A percentile compares a stretch with the other conserved stretches of the same genome.
phyloP scores from a whole-genome alignment of 1,140 invertebrate species.

The Drosophila lacertosa region DNA sequence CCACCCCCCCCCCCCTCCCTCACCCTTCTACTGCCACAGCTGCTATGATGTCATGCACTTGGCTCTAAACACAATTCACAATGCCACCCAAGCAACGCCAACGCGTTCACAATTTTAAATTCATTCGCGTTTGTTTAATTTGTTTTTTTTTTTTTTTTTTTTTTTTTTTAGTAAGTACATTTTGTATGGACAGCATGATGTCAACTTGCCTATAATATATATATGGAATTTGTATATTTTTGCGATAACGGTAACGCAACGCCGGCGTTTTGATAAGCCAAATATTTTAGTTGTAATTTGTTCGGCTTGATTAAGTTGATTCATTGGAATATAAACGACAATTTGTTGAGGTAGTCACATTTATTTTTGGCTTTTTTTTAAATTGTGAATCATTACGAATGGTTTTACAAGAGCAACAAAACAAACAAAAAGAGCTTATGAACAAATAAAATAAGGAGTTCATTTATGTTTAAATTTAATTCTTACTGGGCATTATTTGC shows the following conservation, averaged over 20 bases:
- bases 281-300: constrained; percentile 23
- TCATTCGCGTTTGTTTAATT: constrained; percentile 12
- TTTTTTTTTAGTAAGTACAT: constrained; percentile 23
- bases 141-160: constrained; percentile 16
- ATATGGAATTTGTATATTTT: constrained; percentile 9
- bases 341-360: constrained; percentile 31
- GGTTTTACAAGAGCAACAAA: too few relatives aligned
- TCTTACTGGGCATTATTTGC: too few relatives aligned
- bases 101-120: constrained; percentile 34
- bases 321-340: constrained; percentile 33
- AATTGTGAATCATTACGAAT: constrained; percentile 8
- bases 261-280: constrained; percentile 24
- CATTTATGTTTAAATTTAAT: too few relatives aligned
- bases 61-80: constrained; percentile 7
- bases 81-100: constrained; percentile 15
- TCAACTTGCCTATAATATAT: constrained; percentile 20
- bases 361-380: neutral
- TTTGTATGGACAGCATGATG: constrained; percentile 28
- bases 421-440: too few relatives aligned
- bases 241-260: constrained; percentile 26
- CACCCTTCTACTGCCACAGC: neutral
- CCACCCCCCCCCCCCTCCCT: neutral
- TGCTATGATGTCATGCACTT: constrained; percentile 42
- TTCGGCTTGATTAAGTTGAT: constrained; percentile 33
- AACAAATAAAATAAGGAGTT: too few relatives aligned